These are phyloP conservation scores for Melanotaenia trifasciata DNA, from an alignment of 2,797 vertebrate genomes.

Conservation along the genomic window DNA sequence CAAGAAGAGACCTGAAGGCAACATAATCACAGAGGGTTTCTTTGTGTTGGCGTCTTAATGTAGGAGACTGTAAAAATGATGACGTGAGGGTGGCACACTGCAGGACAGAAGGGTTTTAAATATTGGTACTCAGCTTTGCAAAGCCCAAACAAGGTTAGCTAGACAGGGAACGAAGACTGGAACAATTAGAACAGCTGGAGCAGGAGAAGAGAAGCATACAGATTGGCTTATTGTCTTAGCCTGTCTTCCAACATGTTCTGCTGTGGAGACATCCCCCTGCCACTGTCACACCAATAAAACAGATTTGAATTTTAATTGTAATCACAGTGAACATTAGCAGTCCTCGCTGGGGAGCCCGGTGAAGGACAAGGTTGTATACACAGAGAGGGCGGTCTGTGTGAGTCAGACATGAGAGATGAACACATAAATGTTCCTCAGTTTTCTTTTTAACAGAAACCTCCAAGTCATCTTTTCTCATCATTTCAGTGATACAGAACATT, in stretches of 20 bases:
- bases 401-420: slow-evolving; percentile 30
- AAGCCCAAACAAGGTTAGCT: slow-evolving; percentile 36
- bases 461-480: slow-evolving; percentile 21
- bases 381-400: slow-evolving; percentile 38
- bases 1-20: slow-evolving; percentile 13
- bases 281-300: slow-evolving; percentile 66
- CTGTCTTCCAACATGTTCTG: slow-evolving; percentile 59
- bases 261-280: slow-evolving; percentile 54
- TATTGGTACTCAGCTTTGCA: slow-evolving; percentile 30
- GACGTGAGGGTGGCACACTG: slow-evolving; percentile 4
- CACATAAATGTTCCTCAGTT: slow-evolving; percentile 11
- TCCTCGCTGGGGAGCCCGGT: slow-evolving; percentile 22
- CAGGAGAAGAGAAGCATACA: slow-evolving; percentile 44
- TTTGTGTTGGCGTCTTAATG: slow-evolving; percentile 15
- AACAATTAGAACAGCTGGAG: slow-evolving; percentile 11
- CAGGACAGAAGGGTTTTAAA: slow-evolving; percentile 30
- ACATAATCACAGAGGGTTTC: slow-evolving; percentile 37
- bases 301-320: slow-evolving; percentile 77
- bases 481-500: slow-evolving; percentile 20
- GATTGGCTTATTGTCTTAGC: slow-evolving; percentile 75
- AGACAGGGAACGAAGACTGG: slow-evolving; percentile 26
- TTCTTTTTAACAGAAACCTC: neutral
- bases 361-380: slow-evolving; percentile 5
- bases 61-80: slow-evolving; percentile 17
- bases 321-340: slow-evolving; percentile 44